These are phyloP conservation scores for Mimas tiliae DNA, from an alignment of 2,888 invertebrate species.

Conservation along the genomic window DNA sequence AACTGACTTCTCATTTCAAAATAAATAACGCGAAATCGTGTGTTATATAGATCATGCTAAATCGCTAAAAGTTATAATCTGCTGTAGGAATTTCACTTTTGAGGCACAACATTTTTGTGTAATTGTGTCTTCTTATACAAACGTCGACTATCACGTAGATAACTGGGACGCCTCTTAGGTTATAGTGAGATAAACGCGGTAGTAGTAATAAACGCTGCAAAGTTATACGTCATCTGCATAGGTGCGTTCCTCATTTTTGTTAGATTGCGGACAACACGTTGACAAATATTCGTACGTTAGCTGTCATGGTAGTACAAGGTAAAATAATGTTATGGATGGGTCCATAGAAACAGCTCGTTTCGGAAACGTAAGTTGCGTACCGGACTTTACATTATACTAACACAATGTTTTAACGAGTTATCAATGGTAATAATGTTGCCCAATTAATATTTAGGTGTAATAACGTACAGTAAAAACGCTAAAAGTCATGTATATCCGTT, in stretches of 20 bases:
- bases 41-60: too few relatives aligned
- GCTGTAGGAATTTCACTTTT: constrained; percentile 26
- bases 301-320: constrained; percentile 7
- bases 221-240: background rate
- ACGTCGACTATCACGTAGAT: constrained; percentile 44
- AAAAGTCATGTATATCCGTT: background rate
- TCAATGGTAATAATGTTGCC: background rate
- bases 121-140: constrained; percentile 34
- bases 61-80: too few relatives aligned
- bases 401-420: too few relatives aligned
- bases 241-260: background rate
- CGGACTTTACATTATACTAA: background rate
- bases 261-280: background rate
- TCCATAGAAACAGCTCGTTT: background rate
- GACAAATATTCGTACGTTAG: background rate
- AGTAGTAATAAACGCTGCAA: constrained; percentile 6
- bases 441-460: background rate
- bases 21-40: background rate
- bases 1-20: too few relatives aligned
- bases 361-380: background rate
- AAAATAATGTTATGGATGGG: too few relatives aligned
- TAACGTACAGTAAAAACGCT: background rate
- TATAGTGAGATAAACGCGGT: constrained; percentile 46
- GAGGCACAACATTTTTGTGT: constrained; percentile 33
- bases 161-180: constrained; percentile 58